Percentiles rank a stretch among this genome's conserved stretches.
These are phyloP conservation scores for Callospermophilus lateralis DNA, from an alignment of 2,113 vertebrate species.

Conservation along the genomic window DNA sequence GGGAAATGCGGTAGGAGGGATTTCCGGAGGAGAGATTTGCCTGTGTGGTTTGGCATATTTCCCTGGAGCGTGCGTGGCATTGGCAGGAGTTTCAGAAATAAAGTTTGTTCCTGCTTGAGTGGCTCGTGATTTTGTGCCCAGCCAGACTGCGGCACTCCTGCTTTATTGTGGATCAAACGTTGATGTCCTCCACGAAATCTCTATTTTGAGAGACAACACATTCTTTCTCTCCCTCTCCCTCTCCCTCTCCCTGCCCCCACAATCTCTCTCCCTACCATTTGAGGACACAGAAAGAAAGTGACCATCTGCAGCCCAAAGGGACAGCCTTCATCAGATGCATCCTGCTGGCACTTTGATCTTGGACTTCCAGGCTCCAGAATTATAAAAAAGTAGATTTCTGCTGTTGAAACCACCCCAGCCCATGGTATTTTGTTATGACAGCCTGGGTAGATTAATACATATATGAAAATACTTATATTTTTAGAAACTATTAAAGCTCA, in stretches of 20 bases:
- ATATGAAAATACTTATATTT: constrained; percentile 40
- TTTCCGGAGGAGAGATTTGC: too few relatives aligned
- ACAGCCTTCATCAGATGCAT: neutral
- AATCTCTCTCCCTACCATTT: too few relatives aligned
- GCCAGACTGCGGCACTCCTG: too few relatives aligned
- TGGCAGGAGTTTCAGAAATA: too few relatives aligned
- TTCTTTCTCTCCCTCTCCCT: neutral
- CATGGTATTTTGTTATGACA: constrained; percentile 38
- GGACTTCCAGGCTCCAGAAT: neutral
- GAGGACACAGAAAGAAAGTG: neutral
- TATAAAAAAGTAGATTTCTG: neutral
- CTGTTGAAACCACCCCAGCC: neutral
- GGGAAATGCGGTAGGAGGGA: too few relatives aligned
- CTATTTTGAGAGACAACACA: neutral
- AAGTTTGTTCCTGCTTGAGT: too few relatives aligned
- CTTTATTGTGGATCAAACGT: neutral
- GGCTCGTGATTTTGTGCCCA: too few relatives aligned
- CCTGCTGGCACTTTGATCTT: neutral
- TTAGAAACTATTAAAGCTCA: neutral
- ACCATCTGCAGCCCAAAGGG: neutral
- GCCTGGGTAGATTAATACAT: neutral
- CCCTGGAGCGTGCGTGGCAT: too few relatives aligned
- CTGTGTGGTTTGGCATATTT: too few relatives aligned
- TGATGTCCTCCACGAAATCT: neutral
- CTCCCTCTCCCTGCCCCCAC: neutral